Conservation (phyloP, 2,888 invertebrate species). For the Nasonovia ribisnigri region DNA sequence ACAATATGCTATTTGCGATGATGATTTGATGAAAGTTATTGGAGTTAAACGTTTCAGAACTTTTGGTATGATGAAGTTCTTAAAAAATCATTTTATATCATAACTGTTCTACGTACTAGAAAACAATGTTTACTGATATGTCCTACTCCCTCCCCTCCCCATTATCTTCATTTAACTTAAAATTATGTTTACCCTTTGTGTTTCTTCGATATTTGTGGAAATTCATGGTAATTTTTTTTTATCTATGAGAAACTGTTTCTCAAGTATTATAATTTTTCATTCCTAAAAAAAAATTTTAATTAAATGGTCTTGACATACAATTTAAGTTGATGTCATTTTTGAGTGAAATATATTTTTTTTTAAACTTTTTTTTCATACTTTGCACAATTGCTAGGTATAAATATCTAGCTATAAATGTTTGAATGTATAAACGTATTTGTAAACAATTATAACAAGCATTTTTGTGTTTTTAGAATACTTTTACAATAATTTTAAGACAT, state of each 20-base stretch:
- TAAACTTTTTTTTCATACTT: constrained; percentile 44
- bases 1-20: constrained; percentile 95
- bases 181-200: constrained; percentile 24
- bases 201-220: constrained; percentile 56
- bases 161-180: constrained; percentile 34
- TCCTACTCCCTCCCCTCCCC: constrained; percentile 15
- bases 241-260: constrained; percentile 35
- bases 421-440: constrained; percentile 63
- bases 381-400: constrained; percentile 53
- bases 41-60: constrained; percentile 91
- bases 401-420: constrained; percentile 61
- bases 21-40: constrained; percentile 88
- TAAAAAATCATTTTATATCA: constrained; percentile 85
- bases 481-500: constrained; percentile 60
- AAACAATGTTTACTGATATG: constrained; percentile 28
- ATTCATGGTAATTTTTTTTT: constrained; percentile 55
- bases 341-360: constrained; percentile 49
- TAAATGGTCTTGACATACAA: constrained; percentile 50
- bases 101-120: constrained; percentile 37
- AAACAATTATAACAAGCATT: constrained; percentile 56
- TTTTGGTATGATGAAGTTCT: constrained; percentile 97
- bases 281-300: constrained; percentile 47
- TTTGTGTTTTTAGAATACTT: constrained; percentile 60
- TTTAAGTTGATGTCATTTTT: constrained; percentile 52
- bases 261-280: constrained; percentile 64